Percentiles rank a stretch among this genome's conserved stretches.
Conservation (phyloP, 2,888 invertebrate species). For the Drosophila emarginata region DNA sequence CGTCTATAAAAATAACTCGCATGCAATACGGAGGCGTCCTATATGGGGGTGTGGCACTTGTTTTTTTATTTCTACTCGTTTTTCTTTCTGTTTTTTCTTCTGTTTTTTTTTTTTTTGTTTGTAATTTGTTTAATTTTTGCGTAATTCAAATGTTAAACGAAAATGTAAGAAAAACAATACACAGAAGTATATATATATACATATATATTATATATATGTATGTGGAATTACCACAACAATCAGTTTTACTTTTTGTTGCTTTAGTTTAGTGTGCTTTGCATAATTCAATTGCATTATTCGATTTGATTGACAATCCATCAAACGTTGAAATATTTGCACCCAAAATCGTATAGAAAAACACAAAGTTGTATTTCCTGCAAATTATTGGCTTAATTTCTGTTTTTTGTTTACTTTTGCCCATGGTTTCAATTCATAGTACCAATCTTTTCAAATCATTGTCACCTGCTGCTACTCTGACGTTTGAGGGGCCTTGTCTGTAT, state of each 20-base stretch:
- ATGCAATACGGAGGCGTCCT: conserved; percentile 32
- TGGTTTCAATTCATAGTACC: background rate
- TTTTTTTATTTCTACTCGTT: conserved; percentile 5
- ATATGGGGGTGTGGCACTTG: conserved; percentile 54
- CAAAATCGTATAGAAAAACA: background rate
- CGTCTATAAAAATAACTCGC: conserved; percentile 40
- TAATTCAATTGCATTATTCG: conserved; percentile 34
- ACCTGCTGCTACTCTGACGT: background rate
- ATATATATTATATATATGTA: background rate
- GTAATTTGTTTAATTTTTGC: conserved; percentile 24
- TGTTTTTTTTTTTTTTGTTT: conserved; percentile 7
- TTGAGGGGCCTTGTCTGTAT: conserved; percentile 48
- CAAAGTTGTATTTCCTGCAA: background rate
- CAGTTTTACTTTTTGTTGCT: background rate
- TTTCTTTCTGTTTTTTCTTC: background rate
- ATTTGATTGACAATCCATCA: conserved; percentile 26
- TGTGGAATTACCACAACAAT: conserved; percentile 32
- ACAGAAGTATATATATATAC: conserved; percentile 18
- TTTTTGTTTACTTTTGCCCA: background rate
- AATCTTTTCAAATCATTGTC: conserved; percentile 1
- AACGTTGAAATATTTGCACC: background rate
- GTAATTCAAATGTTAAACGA: conserved; percentile 12
- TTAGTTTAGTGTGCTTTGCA: conserved; percentile 25
- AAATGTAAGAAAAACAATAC: conserved; percentile 31
- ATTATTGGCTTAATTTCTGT: background rate